These are phyloP conservation scores for Plebejus argus DNA, from an alignment of 2,888 invertebrate species.

Conservation along the genomic window DNA sequence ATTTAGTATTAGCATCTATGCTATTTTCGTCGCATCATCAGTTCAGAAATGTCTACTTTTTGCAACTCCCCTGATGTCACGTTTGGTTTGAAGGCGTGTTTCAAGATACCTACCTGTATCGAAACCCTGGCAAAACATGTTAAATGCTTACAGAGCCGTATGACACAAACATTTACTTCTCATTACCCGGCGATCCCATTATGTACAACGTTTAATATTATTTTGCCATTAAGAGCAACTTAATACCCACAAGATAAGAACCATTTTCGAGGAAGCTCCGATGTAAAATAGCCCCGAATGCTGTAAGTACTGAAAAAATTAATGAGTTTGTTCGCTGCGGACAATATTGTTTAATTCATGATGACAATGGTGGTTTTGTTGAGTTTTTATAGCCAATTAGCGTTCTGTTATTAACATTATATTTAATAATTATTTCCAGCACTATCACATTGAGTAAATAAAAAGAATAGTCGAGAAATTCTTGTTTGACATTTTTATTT, in stretches of 20 bases:
- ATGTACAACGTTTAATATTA: not conserved
- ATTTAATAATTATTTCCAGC: not conserved
- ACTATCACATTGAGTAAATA: not conserved
- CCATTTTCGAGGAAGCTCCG: not conserved
- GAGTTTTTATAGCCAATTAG: constrained; percentile 24
- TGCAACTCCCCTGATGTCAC: too few species aligned
- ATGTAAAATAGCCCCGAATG: not conserved
- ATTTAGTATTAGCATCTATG: too few species aligned
- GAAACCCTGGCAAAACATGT: not conserved
- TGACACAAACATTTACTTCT: constrained; percentile 59
- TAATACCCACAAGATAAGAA: not conserved
- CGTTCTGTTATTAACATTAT: constrained; percentile 12
- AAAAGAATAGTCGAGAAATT: not conserved
- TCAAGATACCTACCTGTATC: constrained; percentile 1
- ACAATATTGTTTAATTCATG: constrained; percentile 26
- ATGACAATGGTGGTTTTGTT: constrained; percentile 20
- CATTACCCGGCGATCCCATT: constrained; percentile 49
- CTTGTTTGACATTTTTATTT: not conserved
- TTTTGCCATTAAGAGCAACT: not conserved
- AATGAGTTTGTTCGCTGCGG: constrained; percentile 22
- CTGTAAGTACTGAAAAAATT: constrained; percentile 16
- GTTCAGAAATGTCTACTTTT: too few species aligned
- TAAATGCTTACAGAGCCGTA: constrained; percentile 49
- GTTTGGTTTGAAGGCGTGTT: too few species aligned
- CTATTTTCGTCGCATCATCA: too few species aligned